phyloP scores from a whole-genome alignment of 2,888 invertebrate species.

The Matsumyia berberina region DNA sequence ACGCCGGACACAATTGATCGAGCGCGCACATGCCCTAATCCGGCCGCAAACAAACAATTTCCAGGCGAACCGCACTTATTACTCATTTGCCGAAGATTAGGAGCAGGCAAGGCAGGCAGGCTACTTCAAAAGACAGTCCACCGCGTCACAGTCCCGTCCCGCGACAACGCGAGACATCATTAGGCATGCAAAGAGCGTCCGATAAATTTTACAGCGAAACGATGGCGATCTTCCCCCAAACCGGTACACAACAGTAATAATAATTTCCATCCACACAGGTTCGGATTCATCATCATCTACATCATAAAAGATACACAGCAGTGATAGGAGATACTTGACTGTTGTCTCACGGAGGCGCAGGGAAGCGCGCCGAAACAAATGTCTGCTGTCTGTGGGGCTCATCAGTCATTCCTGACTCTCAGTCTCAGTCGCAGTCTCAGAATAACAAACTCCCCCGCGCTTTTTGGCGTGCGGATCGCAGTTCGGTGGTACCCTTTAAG shows the following conservation, averaged over 20 bases:
- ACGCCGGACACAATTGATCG: constrained; percentile 70
- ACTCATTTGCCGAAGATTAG: constrained; percentile 73
- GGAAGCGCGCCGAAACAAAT: constrained; percentile 64
- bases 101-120: constrained; percentile 37
- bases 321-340: constrained; percentile 47
- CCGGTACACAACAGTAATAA: constrained; percentile 70
- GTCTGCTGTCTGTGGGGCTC: constrained; percentile 66
- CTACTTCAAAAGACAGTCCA: constrained; percentile 68
- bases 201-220: constrained; percentile 68
- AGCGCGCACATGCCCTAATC: constrained; percentile 31
- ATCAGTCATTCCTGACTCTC: constrained; percentile 63
- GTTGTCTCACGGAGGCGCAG: constrained; percentile 7
- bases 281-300: constrained; percentile 62
- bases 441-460: constrained; percentile 60
- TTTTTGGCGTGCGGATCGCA: constrained; percentile 45
- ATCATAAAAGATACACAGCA: constrained; percentile 59
- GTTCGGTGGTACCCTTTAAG: constrained; percentile 46
- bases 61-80: constrained; percentile 56
- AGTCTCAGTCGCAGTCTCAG: not conserved
- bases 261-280: constrained; percentile 72
- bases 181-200: constrained; percentile 72
- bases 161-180: constrained; percentile 59
- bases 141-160: constrained; percentile 15
- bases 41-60: constrained; percentile 51
- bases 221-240: constrained; percentile 48